Percentiles rank a stretch among this genome's conserved stretches.
phyloP scores from a whole-genome alignment of 2,797 vertebrate species.

The Anguilla marmorata region DNA sequence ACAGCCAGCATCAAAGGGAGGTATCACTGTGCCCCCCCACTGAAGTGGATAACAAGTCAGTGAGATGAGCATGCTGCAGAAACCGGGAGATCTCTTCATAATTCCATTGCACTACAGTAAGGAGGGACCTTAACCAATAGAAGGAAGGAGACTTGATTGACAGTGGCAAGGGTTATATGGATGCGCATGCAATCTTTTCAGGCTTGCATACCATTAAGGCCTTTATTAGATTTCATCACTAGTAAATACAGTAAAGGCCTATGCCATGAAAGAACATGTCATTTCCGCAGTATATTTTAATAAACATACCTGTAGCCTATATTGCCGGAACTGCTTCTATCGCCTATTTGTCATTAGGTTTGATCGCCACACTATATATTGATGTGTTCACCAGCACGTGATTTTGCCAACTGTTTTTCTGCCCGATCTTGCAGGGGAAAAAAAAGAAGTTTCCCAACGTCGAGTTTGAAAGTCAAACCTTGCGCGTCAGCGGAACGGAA shows the following conservation, averaged over 20 bases:
- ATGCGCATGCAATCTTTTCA: not conserved
- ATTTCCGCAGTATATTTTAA: not conserved
- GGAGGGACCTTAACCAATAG: not conserved
- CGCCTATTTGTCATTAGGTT: not conserved
- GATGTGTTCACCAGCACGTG: not conserved
- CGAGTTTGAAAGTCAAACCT: conserved; percentile 55
- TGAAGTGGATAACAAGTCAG: not conserved
- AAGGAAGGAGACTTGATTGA: not conserved
- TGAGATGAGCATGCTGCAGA: not conserved
- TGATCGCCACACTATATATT: not conserved
- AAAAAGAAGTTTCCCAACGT: conserved; percentile 53
- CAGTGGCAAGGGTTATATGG: not conserved
- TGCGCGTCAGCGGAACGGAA: conserved; percentile 65
- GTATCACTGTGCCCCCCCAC: not conserved
- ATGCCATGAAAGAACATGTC: not conserved
- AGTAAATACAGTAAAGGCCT: not conserved
- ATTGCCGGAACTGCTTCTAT: not conserved
- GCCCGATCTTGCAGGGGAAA: conserved; percentile 20
- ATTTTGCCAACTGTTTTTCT: conserved; percentile 17
- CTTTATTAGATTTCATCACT: not conserved
- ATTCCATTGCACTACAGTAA: not conserved
- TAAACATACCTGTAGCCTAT: not conserved
- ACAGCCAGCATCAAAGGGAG: not conserved
- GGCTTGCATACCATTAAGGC: not conserved
- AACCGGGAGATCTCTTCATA: not conserved